Evolutionary conservation across 2,797 vertebrate species (phyloP).

Genomic region (Argya squamiceps): DNA sequence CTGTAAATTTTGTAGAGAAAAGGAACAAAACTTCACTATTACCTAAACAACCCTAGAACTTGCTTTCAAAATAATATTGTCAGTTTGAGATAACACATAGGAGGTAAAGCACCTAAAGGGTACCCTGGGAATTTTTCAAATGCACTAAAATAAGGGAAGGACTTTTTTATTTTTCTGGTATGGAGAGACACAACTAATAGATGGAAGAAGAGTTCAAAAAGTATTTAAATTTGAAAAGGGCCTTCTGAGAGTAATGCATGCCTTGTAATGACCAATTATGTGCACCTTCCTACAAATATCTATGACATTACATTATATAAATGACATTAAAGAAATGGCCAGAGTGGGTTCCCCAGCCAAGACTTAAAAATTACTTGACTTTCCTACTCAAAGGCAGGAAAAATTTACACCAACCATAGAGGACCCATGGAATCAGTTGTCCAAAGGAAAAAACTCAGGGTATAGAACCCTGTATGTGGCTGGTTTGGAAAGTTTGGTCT

Average conservation of each 20-base stretch:
- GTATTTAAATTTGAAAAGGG: not conserved
- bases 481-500: not conserved
- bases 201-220: not conserved
- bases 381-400: not conserved
- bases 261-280: not conserved
- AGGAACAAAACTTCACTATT: not conserved
- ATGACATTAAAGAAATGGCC: not conserved
- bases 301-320: too few relatives aligned
- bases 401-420: not conserved
- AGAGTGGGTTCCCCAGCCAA: not conserved
- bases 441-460: not conserved
- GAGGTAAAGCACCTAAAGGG: not conserved
- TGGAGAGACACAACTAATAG: not conserved
- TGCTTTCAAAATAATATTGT: not conserved
- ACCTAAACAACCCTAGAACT: not conserved
- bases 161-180: not conserved
- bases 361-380: not conserved
- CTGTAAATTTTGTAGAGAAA: not conserved
- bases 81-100: not conserved
- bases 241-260: not conserved
- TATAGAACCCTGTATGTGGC: accelerated
- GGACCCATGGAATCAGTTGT: not conserved
- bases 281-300: not conserved
- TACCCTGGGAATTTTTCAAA: not conserved
- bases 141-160: not conserved